phyloP scores from a whole-genome alignment of 2,113 vertebrate genomes.

The Perca flavescens region DNA sequence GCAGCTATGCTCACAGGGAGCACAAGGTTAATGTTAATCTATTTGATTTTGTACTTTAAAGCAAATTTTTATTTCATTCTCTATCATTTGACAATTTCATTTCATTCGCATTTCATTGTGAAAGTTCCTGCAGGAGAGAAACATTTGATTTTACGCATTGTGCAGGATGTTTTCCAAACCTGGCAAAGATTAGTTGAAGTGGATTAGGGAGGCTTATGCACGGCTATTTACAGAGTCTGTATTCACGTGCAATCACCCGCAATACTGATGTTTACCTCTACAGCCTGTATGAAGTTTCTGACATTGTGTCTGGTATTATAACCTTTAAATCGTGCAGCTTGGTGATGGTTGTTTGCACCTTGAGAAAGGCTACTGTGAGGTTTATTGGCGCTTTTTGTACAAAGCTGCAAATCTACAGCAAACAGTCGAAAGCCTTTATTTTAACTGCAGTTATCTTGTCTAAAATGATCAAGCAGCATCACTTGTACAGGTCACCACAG shows the following conservation, averaged over 20 bases:
- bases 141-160: conserved; percentile 17
- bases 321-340: not conserved
- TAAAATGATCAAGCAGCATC: no score
- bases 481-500: no score
- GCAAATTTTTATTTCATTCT: not conserved
- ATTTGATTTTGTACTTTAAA: not conserved
- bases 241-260: conserved; percentile 40
- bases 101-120: not conserved
- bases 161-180: conserved; percentile 23
- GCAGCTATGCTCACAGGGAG: not conserved
- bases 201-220: conserved; percentile 56
- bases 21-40: not conserved
- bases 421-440: not conserved
- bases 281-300: not conserved
- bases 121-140: not conserved
- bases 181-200: conserved; percentile 69
- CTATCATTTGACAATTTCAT: not conserved
- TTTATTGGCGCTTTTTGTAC: not conserved
- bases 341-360: no score
- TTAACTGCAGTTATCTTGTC: no score
- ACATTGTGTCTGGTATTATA: not conserved
- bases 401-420: not conserved
- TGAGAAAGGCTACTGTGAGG: not conserved
- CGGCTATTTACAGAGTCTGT: conserved; percentile 42
- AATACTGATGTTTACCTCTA: not conserved